Evolutionary conservation across 2,797 vertebrate species (phyloP).

Genomic region (Gymnothorax reevesii): DNA sequence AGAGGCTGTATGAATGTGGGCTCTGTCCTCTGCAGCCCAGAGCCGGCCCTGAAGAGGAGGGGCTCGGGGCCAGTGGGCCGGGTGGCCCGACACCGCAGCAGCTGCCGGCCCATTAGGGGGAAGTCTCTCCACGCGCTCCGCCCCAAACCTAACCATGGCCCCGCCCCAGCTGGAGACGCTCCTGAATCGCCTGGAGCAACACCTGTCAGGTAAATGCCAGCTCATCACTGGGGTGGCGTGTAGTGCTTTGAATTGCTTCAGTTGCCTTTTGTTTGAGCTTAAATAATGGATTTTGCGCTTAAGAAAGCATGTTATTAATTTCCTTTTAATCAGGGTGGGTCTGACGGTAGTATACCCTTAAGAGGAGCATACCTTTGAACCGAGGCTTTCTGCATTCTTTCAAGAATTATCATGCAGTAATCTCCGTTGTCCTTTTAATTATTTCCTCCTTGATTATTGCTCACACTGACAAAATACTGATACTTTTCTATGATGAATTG

Average conservation of each 20-base stretch:
- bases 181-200: neutral
- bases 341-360: neutral
- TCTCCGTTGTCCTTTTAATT: neutral
- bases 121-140: conserved; percentile 30
- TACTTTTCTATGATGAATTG: neutral
- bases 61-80: conserved; percentile 42
- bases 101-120: conserved; percentile 22
- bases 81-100: conserved; percentile 39
- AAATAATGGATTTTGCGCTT: neutral
- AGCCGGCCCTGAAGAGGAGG: conserved; percentile 29
- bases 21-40: conserved; percentile 33
- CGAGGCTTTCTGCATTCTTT: neutral
- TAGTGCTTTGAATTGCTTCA: neutral
- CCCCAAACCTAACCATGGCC: neutral
- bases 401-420: neutral
- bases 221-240: neutral
- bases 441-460: neutral
- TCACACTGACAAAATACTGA: neutral
- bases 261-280: neutral
- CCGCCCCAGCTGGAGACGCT: neutral
- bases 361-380: neutral
- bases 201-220: neutral
- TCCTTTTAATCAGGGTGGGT: neutral
- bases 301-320: neutral
- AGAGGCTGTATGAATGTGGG: neutral